Conservation (phyloP, 2,888 invertebrate species). For the Netelia melanura region DNA sequence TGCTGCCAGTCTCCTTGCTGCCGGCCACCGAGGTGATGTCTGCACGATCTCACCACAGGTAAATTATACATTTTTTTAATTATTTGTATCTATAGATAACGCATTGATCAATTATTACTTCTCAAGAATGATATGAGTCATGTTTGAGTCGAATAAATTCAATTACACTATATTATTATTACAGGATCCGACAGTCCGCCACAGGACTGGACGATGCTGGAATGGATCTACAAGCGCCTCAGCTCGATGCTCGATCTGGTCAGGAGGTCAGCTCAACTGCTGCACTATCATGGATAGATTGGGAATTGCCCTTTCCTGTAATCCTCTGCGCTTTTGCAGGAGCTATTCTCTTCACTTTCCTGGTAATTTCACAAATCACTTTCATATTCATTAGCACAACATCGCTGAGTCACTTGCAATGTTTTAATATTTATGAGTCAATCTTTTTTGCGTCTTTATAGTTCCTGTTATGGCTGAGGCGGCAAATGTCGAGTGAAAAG, state of each 20-base stretch:
- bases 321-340: slow-evolving; percentile 82
- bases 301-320: slow-evolving; percentile 81
- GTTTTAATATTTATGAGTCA: background rate
- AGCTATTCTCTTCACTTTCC: slow-evolving; percentile 83
- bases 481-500: slow-evolving; percentile 85
- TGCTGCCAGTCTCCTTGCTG: slow-evolving; percentile 79
- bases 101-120: background rate
- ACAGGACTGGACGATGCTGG: slow-evolving; percentile 84
- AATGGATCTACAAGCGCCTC: slow-evolving; percentile 83
- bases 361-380: slow-evolving; percentile 73
- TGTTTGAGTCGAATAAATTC: background rate
- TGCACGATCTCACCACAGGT: slow-evolving; percentile 83
- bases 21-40: slow-evolving; percentile 83
- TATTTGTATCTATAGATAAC: background rate
- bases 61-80: slow-evolving; percentile 51
- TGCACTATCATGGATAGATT: slow-evolving; percentile 82
- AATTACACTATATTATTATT: slow-evolving; percentile 1
- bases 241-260: slow-evolving; percentile 79
- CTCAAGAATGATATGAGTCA: background rate
- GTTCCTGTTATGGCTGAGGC: slow-evolving; percentile 84
- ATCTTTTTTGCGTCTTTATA: slow-evolving; percentile 51
- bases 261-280: slow-evolving; percentile 81
- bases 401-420: no score
- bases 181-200: slow-evolving; percentile 83
- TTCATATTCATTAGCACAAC: no score